phyloP scores from a whole-genome alignment of 1,140 invertebrate genomes.

The Chrysoperla carnea region DNA sequence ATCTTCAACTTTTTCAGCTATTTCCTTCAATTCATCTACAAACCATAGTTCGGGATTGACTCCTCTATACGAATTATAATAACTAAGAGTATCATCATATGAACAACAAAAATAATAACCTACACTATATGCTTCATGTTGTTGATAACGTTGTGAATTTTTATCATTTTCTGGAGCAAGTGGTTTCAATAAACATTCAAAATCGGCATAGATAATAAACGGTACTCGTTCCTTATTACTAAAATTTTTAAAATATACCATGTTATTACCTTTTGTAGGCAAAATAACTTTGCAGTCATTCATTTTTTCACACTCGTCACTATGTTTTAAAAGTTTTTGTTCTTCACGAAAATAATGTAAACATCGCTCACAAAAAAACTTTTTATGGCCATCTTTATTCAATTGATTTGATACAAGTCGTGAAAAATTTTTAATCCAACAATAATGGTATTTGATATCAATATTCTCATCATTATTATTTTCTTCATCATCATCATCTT shows the following conservation, averaged over 20 bases:
- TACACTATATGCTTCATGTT: constrained; percentile 18
- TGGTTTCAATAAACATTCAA: constrained; percentile 16
- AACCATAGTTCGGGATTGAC: constrained; percentile 15
- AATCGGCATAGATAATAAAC: constrained; percentile 19
- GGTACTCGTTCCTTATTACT: constrained; percentile 11
- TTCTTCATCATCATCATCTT: too few relatives aligned
- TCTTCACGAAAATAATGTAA: constrained; percentile 13
- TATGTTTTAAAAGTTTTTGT: constrained; percentile 11
- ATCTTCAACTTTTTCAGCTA: constrained; percentile 9
- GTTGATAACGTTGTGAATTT: constrained; percentile 11
- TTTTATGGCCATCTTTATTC: constrained; percentile 7
- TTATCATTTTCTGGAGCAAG: constrained; percentile 8
- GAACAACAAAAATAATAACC: constrained; percentile 21
- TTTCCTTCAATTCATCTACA: constrained; percentile 10
- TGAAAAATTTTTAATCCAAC: constrained; percentile 18
- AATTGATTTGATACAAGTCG: constrained; percentile 13
- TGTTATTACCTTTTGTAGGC: constrained; percentile 8
- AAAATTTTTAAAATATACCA: constrained; percentile 15
- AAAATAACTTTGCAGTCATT: constrained; percentile 3
- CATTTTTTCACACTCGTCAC: background rate
- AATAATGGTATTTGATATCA: constrained; percentile 12
- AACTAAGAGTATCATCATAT: constrained; percentile 17
- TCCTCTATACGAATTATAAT: constrained; percentile 14
- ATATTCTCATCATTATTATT: too few relatives aligned
- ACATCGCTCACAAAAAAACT: constrained; percentile 18